Conservation (phyloP, 2,888 invertebrate genomes). For the Nephrotoma appendiculata region DNA sequence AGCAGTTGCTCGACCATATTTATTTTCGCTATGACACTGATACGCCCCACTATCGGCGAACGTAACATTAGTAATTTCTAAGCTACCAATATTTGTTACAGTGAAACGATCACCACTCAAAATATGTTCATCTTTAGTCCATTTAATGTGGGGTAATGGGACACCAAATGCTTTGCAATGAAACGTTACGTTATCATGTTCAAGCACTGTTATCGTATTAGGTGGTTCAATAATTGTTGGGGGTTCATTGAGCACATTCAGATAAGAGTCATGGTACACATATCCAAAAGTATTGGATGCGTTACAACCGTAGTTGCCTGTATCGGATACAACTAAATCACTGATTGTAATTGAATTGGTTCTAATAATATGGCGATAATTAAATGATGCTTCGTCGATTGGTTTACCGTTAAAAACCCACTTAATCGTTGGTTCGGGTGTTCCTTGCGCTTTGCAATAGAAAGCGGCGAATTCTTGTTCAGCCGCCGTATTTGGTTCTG, state of each 20-base stretch:
- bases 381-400: conserved; percentile 52
- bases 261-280: conserved; percentile 92
- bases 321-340: conserved; percentile 71
- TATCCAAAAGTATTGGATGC: conserved; percentile 97
- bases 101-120: conserved; percentile 83
- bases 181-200: conserved; percentile 64
- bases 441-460: conserved; percentile 75
- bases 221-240: conserved; percentile 83
- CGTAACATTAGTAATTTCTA: conserved; percentile 67
- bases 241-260: conserved; percentile 75
- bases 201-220: conserved; percentile 63
- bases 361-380: conserved; percentile 53
- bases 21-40: conserved; percentile 83
- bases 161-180: conserved; percentile 91
- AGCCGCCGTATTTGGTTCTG: conserved; percentile 71
- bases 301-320: conserved; percentile 97
- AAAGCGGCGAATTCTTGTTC: conserved; percentile 84
- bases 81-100: conserved; percentile 60
- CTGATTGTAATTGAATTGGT: conserved; percentile 66
- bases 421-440: conserved; percentile 78
- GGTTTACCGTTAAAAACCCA: conserved; percentile 96
- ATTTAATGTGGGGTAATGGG: conserved; percentile 85
- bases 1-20: conserved; percentile 72
- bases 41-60: conserved; percentile 88
- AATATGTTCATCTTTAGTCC: conserved; percentile 69